Percentiles rank a stretch among this genome's conserved stretches.
These are phyloP conservation scores for Nycticebus coucang DNA, from an alignment of 2,113 vertebrate species.

Conservation along the genomic window DNA sequence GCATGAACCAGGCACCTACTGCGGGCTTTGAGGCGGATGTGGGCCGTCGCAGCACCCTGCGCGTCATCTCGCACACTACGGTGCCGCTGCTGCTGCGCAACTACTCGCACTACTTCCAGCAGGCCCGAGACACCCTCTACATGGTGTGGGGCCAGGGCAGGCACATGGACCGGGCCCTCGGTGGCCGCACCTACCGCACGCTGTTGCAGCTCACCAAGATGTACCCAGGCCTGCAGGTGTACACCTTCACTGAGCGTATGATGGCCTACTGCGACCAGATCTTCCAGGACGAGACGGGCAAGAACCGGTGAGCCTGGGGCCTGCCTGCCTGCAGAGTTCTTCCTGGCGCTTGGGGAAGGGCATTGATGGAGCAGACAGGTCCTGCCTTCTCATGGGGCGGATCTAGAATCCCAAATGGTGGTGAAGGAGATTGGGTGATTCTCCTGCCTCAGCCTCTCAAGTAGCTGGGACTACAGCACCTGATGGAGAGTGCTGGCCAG, in stretches of 20 bases:
- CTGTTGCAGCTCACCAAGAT: constrained; percentile 87
- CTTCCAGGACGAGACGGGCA: constrained; percentile 96
- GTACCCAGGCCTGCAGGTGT: constrained; percentile 88
- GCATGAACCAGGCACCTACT: constrained; percentile 96
- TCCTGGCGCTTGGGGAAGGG: background rate
- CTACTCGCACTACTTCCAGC: constrained; percentile 90
- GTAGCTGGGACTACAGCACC: background rate
- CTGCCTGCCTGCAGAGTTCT: too few species aligned
- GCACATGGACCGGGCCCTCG: constrained; percentile 91
- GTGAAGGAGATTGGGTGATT: background rate
- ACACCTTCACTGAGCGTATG: constrained; percentile 90
- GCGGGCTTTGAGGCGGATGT: constrained; percentile 91
- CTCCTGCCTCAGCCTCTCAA: too few species aligned
- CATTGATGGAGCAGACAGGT: background rate
- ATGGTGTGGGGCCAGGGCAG: constrained; percentile 94
- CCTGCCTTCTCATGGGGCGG: background rate
- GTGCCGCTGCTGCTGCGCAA: constrained; percentile 91
- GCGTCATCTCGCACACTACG: constrained; percentile 95
- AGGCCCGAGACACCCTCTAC: constrained; percentile 88
- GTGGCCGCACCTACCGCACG: constrained; percentile 87
- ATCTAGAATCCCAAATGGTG: background rate
- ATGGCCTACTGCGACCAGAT: constrained; percentile 90
- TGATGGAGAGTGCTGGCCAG: fast-evolving
- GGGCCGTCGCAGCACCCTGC: constrained; percentile 88
- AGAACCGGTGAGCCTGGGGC: constrained; percentile 90